phyloP scores from a whole-genome alignment of 30 jellyfish, hydroid and myxozoan genomes.

The Aurelia sp. region DNA sequence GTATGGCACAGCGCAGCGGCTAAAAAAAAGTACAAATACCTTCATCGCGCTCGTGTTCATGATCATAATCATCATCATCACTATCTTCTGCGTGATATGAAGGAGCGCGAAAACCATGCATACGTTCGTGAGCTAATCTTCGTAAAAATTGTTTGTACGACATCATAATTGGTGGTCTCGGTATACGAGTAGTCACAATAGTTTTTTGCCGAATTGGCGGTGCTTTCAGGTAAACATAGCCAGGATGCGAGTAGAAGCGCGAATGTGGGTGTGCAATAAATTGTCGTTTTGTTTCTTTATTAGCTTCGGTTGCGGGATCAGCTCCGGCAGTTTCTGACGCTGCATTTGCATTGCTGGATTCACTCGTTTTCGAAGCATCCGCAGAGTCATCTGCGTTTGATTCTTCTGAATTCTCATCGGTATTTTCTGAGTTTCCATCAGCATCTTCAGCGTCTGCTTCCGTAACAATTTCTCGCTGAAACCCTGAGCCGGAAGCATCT shows the following conservation, averaged over 20 bases:
- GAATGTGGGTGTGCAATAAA: conserved; percentile 83
- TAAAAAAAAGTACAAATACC: conserved; percentile 17
- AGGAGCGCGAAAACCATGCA: conserved; percentile 29
- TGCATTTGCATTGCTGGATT: not conserved
- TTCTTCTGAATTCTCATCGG: conserved; percentile 2
- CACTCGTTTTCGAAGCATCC: not conserved
- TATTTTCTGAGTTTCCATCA: conserved; percentile 15
- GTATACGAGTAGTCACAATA: conserved; percentile 91
- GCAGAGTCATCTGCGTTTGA: conserved; percentile 12
- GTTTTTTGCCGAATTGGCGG: conserved; percentile 96
- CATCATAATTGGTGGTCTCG: conserved; percentile 95
- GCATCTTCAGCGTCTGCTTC: conserved; percentile 40
- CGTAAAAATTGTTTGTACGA: conserved; percentile 80
- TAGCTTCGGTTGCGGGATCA: conserved; percentile 12
- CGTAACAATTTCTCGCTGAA: conserved; percentile 42
- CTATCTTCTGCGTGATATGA: conserved; percentile 19
- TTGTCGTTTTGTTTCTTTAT: conserved; percentile 74
- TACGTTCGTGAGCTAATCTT: conserved; percentile 56
- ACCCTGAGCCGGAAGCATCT: conserved; percentile 52
- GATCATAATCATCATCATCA: conserved; percentile 60
- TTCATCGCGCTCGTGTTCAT: conserved; percentile 59
- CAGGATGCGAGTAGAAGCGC: conserved; percentile 71
- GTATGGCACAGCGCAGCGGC: no score
- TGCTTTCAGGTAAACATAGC: conserved; percentile 89
- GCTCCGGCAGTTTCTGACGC: not conserved